phyloP scores from a whole-genome alignment of 2,888 invertebrate species.

The Ennomos fuscantarius region DNA sequence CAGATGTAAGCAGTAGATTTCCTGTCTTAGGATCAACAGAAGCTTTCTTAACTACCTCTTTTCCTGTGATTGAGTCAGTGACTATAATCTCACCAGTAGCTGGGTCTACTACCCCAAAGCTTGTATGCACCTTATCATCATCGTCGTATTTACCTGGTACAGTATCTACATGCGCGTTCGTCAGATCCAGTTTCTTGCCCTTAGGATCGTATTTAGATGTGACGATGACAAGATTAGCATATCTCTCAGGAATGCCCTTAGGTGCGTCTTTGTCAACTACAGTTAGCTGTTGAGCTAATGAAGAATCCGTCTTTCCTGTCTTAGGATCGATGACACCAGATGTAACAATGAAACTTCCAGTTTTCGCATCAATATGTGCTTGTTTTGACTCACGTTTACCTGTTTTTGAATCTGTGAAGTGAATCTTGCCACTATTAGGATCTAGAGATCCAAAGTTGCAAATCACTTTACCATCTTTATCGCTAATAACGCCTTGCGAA shows the following conservation, averaged over 20 bases:
- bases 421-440: conserved; percentile 83
- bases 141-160: conserved; percentile 67
- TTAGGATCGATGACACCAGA: conserved; percentile 86
- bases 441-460: conserved; percentile 87
- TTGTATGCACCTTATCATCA: conserved; percentile 85
- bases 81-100: conserved; percentile 84
- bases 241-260: conserved; percentile 76
- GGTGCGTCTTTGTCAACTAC: conserved; percentile 77
- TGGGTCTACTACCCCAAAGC: conserved; percentile 85
- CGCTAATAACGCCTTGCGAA: conserved; percentile 85
- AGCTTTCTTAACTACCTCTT: conserved; percentile 87
- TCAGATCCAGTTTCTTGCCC: conserved; percentile 76
- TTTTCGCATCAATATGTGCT: conserved; percentile 82
- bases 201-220: conserved; percentile 87
- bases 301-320: conserved; percentile 87
- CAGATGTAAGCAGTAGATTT: conserved; percentile 83
- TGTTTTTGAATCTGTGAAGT: conserved; percentile 85
- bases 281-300: conserved; percentile 84
- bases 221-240: conserved; percentile 78
- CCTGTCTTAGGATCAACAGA: conserved; percentile 87
- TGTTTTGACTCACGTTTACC: conserved; percentile 87
- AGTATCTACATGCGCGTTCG: conserved; percentile 77
- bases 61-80: conserved; percentile 86
- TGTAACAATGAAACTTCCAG: conserved; percentile 85
- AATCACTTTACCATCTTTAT: conserved; percentile 89